Evolutionary conservation across 2,113 vertebrate species (phyloP).

Genomic region (Callipepla squamata): DNA sequence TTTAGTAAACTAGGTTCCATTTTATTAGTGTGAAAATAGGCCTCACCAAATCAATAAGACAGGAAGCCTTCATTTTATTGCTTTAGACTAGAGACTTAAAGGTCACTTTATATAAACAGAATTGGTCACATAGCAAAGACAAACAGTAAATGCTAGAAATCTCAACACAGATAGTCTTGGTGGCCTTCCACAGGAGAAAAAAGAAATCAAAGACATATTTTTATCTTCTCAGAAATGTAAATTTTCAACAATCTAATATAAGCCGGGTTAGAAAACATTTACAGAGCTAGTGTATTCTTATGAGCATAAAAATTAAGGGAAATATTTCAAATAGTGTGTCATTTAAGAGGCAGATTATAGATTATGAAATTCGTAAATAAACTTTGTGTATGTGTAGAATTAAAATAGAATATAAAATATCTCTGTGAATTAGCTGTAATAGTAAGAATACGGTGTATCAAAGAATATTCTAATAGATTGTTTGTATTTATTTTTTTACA

Average conservation of each 20-base stretch:
- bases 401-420: background rate
- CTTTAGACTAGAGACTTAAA: slow-evolving; percentile 71
- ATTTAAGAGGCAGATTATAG: background rate
- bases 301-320: background rate
- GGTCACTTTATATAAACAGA: slow-evolving; percentile 78
- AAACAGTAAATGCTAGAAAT: slow-evolving; percentile 65
- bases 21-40: slow-evolving; percentile 82
- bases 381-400: background rate
- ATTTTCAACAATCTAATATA: background rate
- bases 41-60: slow-evolving; percentile 77
- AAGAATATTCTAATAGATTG: background rate
- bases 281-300: background rate
- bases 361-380: background rate
- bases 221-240: background rate
- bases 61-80: slow-evolving; percentile 80
- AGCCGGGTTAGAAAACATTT: background rate
- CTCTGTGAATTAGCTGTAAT: background rate
- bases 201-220: background rate
- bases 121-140: slow-evolving; percentile 54
- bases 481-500: background rate
- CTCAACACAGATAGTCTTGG: slow-evolving; percentile 39
- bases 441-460: background rate
- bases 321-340: background rate
- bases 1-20: slow-evolving; percentile 82
- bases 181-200: background rate